Evolutionary conservation across 2,113 vertebrate species (phyloP), one percentile per base, ranked within the genome.

Genomic region (Aramus guarauna): DNA sequence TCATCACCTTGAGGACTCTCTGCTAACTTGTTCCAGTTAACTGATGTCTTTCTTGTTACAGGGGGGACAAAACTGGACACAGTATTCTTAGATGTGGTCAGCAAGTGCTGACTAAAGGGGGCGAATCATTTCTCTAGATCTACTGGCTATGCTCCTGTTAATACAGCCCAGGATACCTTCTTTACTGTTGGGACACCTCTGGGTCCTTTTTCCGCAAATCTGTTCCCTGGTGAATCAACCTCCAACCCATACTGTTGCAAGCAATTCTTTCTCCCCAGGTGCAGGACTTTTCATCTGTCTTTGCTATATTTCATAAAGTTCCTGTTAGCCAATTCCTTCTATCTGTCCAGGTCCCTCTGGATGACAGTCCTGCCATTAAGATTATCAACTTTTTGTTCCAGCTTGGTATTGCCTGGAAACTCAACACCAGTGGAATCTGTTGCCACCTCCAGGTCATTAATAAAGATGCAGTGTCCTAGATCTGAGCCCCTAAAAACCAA

Each of bases 391-490:
- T 3, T 62, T 88, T 39, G 50, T 69, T 55, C 45, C 50, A 78
- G 66, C 30, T 85, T 56, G 39, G 30, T 23, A 52, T 27, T 21
- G 36, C 29, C 71, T 52, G 34, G 69, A 81, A 77, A 82, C 36
- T 82, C 50, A 69, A 2, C 11, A 15, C 37, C 29, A 91, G 48
- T 52, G 20, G 18, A 56, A 79, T 56, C 27, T 79, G 36, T 26
- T 0, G 0, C 16, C 16, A 41, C 2, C 3, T 52, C 8, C 45
- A 60, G 14, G 12, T 36, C 2, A 2, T 24, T 81, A 81, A 64
- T 66, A 64, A 88, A 50, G 55, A 64, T 64, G 15, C 52, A 89
- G 5, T 15, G 53, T 58, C 24, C 37, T 69, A 78, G 24, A 60
- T 41, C 24, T 63, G 27, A 83, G 27, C 12, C 39, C 67, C 39